These are phyloP conservation scores for Lamprologus sp. DNA, from an alignment of 2,113 vertebrate species.

Conservation along the genomic window DNA sequence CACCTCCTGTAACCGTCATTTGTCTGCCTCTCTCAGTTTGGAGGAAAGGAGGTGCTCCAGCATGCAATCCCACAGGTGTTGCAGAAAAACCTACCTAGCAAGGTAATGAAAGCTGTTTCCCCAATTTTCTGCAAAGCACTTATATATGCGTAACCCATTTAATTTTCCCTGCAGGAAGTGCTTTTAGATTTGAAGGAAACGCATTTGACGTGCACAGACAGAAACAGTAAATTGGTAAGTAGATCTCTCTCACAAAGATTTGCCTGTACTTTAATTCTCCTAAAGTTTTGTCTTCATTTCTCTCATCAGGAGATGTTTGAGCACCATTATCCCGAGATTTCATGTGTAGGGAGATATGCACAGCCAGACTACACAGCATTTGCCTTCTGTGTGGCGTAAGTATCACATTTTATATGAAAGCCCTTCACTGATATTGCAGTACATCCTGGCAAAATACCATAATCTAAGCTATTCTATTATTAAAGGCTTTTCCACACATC, in stretches of 20 bases:
- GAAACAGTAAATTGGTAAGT: constrained; percentile 64
- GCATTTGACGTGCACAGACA: constrained; percentile 73
- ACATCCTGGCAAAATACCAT: background rate
- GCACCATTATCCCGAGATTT: constrained; percentile 77
- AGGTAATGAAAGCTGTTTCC: constrained; percentile 25
- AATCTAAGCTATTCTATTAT: background rate
- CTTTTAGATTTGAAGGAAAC: constrained; percentile 80
- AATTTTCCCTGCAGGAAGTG: constrained; percentile 59
- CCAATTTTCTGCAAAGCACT: background rate
- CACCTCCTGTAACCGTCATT: background rate
- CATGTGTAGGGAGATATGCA: constrained; percentile 73
- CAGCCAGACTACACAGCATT: constrained; percentile 66
- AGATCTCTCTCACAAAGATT: background rate
- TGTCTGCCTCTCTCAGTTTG: constrained; percentile 49
- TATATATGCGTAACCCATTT: background rate
- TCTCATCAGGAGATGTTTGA: constrained; percentile 66
- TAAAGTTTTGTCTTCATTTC: background rate
- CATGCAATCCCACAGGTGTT: constrained; percentile 63
- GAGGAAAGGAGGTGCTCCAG: constrained; percentile 77
- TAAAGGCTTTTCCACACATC: background rate
- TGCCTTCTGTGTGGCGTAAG: constrained; percentile 78
- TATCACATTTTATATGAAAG: background rate
- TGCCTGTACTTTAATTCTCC: background rate
- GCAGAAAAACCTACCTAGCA: constrained; percentile 34
- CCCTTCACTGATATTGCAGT: background rate